These are phyloP conservation scores for Sinosuthora webbiana DNA, from an alignment of 2,113 vertebrate genomes.

Conservation along the genomic window DNA sequence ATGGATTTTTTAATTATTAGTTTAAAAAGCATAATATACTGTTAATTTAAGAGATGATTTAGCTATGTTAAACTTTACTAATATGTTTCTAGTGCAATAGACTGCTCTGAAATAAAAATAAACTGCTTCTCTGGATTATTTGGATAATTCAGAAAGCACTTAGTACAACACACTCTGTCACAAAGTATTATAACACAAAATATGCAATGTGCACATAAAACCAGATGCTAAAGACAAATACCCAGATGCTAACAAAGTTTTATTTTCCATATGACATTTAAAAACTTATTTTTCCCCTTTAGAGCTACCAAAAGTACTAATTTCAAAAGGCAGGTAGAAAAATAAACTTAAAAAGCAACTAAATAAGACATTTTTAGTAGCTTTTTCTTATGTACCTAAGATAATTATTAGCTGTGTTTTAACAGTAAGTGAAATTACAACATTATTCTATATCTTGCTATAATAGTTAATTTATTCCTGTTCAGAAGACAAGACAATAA, in stretches of 20 bases:
- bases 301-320: not conserved
- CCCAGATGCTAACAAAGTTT: not conserved
- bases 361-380: not conserved
- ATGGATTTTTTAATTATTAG: not conserved
- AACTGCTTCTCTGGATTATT: not conserved
- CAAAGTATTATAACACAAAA: not conserved
- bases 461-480: not conserved
- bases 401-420: slow-evolving; percentile 11
- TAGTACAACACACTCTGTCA: not conserved
- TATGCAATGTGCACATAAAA: not conserved
- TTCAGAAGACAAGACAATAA: slow-evolving; percentile 22
- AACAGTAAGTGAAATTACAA: not conserved
- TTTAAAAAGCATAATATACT: not conserved
- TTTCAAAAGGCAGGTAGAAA: not conserved
- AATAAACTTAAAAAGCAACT: not conserved
- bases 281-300: not conserved
- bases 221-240: not conserved
- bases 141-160: not conserved
- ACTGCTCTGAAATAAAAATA: not conserved
- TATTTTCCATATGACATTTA: not conserved
- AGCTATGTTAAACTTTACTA: not conserved
- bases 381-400: not conserved
- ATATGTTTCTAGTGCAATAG: not conserved
- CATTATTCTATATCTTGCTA: slow-evolving; percentile 12
- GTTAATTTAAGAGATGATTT: not conserved